Conservation (phyloP, 35 echinoderm and acorn worm genomes). For the Acanthaster planci region DNA sequence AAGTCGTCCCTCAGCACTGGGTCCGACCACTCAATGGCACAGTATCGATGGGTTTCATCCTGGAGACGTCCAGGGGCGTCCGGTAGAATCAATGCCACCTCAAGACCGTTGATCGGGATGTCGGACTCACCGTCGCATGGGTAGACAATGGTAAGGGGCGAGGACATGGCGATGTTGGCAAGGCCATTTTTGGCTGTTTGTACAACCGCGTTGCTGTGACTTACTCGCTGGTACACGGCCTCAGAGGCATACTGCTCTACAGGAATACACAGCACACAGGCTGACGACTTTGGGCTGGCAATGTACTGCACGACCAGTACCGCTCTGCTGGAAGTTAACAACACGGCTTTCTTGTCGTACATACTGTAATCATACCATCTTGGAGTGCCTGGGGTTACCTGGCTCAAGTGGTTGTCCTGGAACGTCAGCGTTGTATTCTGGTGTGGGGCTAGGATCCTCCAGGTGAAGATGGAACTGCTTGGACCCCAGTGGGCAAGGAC, state of each 20-base stretch:
- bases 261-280: background rate
- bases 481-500: background rate
- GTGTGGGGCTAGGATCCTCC: conserved; percentile 3
- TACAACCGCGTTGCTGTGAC: too few relatives aligned
- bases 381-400: background rate
- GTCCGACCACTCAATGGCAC: background rate
- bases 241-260: background rate
- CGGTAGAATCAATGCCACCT: background rate
- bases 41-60: background rate
- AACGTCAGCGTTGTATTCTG: conserved; percentile 10
- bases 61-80: background rate
- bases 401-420: background rate
- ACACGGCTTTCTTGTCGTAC: background rate
- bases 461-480: background rate
- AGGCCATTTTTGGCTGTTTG: too few relatives aligned
- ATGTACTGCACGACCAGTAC: conserved; percentile 5
- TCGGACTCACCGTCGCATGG: background rate
- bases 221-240: too few relatives aligned
- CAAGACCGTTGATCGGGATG: background rate
- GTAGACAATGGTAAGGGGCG: background rate
- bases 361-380: background rate
- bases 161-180: too few relatives aligned
- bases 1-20: background rate
- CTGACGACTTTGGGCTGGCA: background rate
- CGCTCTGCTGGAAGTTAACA: background rate